phyloP scores from a whole-genome alignment of 2,888 invertebrate genomes.

The Epiperipatus broadwayi region DNA sequence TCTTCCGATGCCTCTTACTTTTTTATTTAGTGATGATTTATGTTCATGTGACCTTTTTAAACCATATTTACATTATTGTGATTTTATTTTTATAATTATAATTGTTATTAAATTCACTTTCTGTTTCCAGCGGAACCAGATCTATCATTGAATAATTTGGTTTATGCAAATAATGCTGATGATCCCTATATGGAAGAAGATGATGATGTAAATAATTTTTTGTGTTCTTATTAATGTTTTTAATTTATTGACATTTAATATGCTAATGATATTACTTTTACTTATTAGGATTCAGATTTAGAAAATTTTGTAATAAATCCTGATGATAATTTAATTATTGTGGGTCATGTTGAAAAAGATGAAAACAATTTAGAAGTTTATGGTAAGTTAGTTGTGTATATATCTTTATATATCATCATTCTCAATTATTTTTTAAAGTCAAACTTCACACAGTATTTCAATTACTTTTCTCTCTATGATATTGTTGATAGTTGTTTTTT shows the following conservation, averaged over 20 bases:
- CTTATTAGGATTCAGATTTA: constrained; percentile 37
- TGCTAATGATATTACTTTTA: not conserved
- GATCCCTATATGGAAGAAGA: constrained; percentile 31
- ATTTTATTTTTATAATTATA: no score
- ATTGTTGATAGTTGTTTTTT: no score
- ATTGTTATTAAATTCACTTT: no score
- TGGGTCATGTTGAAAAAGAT: constrained; percentile 69
- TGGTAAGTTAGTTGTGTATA: constrained; percentile 35
- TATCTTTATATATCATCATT: constrained; percentile 11
- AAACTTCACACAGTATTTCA: no score
- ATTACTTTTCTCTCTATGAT: no score
- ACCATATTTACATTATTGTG: no score
- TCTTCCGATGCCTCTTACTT: no score
- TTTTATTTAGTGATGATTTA: no score
- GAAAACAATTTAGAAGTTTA: constrained; percentile 70
- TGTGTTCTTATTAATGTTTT: constrained; percentile 35
- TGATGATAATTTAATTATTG: constrained; percentile 66
- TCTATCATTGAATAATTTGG: no score
- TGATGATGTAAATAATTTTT: constrained; percentile 25
- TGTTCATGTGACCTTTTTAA: no score
- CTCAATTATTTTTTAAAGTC: constrained; percentile 9
- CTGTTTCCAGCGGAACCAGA: no score
- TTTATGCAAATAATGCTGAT: constrained; percentile 28
- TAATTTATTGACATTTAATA: constrained; percentile 7
- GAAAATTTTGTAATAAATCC: constrained; percentile 75